A percentile compares a stretch with the other conserved stretches of the same genome.
These are phyloP conservation scores for Cotesia typhae DNA, from an alignment of 1,140 invertebrate genomes.

Conservation along the genomic window DNA sequence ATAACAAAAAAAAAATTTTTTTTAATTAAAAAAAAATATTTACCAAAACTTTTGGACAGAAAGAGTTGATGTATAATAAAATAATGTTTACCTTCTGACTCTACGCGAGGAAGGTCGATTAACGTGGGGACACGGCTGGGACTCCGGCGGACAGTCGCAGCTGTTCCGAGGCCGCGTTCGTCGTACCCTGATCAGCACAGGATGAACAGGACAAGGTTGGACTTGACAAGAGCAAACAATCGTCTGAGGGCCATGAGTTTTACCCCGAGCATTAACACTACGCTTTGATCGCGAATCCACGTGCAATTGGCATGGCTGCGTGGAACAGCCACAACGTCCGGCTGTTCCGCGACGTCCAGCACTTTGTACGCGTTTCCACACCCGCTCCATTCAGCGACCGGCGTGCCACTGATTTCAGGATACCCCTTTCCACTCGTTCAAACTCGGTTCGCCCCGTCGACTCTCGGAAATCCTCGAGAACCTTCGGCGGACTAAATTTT, in stretches of 20 bases:
- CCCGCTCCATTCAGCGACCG: constrained; percentile 73
- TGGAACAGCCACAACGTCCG: constrained; percentile 55
- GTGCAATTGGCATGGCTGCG: constrained; percentile 61
- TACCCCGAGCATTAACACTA: constrained; percentile 46
- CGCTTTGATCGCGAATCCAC: constrained; percentile 57
- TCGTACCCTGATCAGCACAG: constrained; percentile 60
- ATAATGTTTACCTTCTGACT: constrained; percentile 53
- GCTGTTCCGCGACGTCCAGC: constrained; percentile 55
- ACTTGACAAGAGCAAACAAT: constrained; percentile 62
- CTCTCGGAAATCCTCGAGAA: constrained; percentile 37
- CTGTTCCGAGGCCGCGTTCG: constrained; percentile 51
- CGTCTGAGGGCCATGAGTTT: constrained; percentile 57
- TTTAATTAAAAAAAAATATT: not conserved
- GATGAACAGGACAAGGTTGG: constrained; percentile 62
- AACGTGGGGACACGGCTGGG: constrained; percentile 55
- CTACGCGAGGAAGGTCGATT: constrained; percentile 47
- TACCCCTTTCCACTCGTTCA: constrained; percentile 24
- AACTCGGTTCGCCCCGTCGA: constrained; percentile 39
- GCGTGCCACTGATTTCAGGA: constrained; percentile 65
- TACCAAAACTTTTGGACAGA: not conserved
- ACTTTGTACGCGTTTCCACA: constrained; percentile 64
- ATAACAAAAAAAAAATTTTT: not conserved
- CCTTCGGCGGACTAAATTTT: constrained; percentile 23
- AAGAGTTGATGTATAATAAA: not conserved
- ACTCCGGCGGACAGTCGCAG: constrained; percentile 60